phyloP scores from a whole-genome alignment of 2,797 vertebrate genomes.

The Galagoides demidoff region DNA sequence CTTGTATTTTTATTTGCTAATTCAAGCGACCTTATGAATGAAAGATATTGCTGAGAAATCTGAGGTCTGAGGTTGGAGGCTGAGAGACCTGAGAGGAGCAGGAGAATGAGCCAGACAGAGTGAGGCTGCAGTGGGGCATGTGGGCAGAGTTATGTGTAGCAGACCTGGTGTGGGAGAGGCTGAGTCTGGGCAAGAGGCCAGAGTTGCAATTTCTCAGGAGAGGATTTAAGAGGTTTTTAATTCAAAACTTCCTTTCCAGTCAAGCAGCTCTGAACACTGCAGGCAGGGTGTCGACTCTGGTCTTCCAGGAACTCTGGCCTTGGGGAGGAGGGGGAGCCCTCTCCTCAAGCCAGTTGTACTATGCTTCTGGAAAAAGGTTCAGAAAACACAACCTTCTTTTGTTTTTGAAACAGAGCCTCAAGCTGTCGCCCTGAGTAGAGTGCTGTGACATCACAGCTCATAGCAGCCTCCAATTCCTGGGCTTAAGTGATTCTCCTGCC shows the following conservation, averaged over 20 bases:
- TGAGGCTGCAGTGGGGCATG: accelerated
- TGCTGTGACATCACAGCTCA: too few relatives aligned
- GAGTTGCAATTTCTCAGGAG: not conserved
- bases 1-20: not conserved
- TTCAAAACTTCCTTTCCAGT: not conserved
- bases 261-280: not conserved
- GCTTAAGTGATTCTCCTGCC: too few relatives aligned
- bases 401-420: too few relatives aligned
- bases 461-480: too few relatives aligned
- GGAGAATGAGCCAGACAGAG: not conserved
- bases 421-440: too few relatives aligned
- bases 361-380: not conserved
- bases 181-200: not conserved
- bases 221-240: not conserved
- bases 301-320: not conserved
- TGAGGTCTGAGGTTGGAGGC: not conserved
- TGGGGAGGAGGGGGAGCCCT: not conserved
- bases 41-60: not conserved
- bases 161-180: accelerated
- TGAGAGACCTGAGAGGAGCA: not conserved
- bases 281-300: not conserved
- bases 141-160: not conserved
- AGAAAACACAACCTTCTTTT: not conserved
- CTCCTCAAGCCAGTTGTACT: not conserved
- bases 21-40: not conserved